These are phyloP conservation scores for Pentalonia nigronervosa DNA, from an alignment of 1,140 invertebrate species.

Conservation along the genomic window DNA sequence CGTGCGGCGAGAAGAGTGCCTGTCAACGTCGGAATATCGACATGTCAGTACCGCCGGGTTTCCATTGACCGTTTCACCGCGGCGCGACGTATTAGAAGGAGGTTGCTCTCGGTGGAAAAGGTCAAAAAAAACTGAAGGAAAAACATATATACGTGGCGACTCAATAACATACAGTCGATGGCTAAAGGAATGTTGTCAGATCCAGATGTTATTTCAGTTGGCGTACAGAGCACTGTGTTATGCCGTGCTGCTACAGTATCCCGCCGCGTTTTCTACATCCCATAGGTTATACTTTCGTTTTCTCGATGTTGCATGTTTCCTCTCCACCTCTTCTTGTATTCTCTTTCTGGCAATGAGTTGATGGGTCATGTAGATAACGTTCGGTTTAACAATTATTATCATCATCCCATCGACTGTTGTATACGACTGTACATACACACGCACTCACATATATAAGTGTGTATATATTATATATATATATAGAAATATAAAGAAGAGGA, in stretches of 20 bases:
- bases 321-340: not conserved
- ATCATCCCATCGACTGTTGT: constrained; percentile 4
- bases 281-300: constrained; percentile 42
- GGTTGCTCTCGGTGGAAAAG: not conserved
- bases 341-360: not conserved
- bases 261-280: constrained; percentile 40
- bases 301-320: not conserved
- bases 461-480: not conserved
- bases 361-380: constrained; percentile 50
- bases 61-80: not conserved
- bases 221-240: not conserved
- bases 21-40: constrained; percentile 5
- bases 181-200: constrained; percentile 41
- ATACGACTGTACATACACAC: not conserved
- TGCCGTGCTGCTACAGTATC: not conserved
- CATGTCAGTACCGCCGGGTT: not conserved
- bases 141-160: not conserved
- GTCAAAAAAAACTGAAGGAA: not conserved
- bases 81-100: not conserved
- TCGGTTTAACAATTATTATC: constrained; percentile 48
- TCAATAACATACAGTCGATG: not conserved
- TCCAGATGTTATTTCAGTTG: constrained; percentile 50
- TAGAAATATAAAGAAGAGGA: not conserved
- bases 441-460: not conserved
- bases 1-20: not conserved